Evolutionary conservation across 2,113 vertebrate species (phyloP), one percentile per base, ranked within the genome.

Genomic region (Myotis yumanensis): DNA sequence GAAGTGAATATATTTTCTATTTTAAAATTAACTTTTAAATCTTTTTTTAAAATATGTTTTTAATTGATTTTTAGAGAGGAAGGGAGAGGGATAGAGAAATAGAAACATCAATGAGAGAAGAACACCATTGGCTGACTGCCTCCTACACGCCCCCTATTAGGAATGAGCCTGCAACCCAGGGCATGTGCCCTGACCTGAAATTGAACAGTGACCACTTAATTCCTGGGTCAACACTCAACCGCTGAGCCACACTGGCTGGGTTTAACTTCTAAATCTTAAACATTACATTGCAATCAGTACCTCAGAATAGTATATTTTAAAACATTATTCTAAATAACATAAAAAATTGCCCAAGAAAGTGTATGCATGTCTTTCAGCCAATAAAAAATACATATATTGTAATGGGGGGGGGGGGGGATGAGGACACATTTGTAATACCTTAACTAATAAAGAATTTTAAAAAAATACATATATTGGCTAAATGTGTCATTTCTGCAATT

Each of bases 261-360:
- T 62, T 46, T 79, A 40, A 76, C 17, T 90, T 52, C 15, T 93
- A 68, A 59, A 51, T 79, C 66, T 90, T 90, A 52, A 94, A 75
- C 11, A 76, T 89, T 59, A 46, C 14, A 68, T 14, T 79, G 2
- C 62, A 81, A 52, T 85, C 43, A 90, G 48, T 71, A 64, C 57
- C 35, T 92, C 37, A 91, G 22, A 79, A 85, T 28, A 83, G 11
- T 62, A 16, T 68, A 7, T 77, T 46, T 85, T 25, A n/a, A 94
- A 86, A 83, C 81, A 81, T 94, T 91, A 80, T 91, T 77, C 77
- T 76, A 71, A 52, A 22, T 83, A 77, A 64, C 25, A 94, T 91
- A 10, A 84, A 95, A 93, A 95, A 89, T 76, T 88, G 32, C 11
- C 28, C 37, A 75, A 54, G 30, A 68, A 89, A 18, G 35, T 66